Conservation (phyloP, 2,888 invertebrate species). For the Sycophila texana region DNA sequence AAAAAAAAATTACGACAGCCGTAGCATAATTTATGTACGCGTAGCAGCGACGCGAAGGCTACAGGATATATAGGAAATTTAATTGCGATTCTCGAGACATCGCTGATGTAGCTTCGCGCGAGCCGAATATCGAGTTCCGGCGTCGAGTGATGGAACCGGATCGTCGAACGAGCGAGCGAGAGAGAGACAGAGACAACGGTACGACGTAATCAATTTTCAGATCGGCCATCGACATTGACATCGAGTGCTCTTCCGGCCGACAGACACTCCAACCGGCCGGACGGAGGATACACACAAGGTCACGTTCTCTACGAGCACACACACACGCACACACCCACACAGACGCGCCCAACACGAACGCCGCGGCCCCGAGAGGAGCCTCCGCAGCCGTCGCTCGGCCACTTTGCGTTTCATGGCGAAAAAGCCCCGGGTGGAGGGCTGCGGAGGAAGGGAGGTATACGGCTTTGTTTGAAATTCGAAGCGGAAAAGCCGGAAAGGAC, state of each 20-base stretch:
- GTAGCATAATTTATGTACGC: constrained; percentile 19
- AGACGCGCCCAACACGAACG: too few species aligned
- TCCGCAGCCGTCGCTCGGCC: constrained; percentile 22
- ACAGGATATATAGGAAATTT: constrained; percentile 23
- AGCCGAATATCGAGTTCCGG: constrained; percentile 46
- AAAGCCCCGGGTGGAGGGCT: not conserved
- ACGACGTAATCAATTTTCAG: constrained; percentile 53
- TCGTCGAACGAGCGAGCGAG: not conserved
- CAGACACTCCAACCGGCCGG: constrained; percentile 37
- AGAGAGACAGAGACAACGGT: constrained; percentile 12
- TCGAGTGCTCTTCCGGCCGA: constrained; percentile 52
- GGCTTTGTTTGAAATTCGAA: constrained; percentile 46
- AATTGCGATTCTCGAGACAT: constrained; percentile 54
- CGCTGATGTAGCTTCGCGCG: constrained; percentile 42
- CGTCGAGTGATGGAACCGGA: not conserved
- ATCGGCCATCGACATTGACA: constrained; percentile 56
- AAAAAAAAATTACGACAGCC: too few species aligned
- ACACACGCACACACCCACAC: too few species aligned
- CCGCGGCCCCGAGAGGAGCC: constrained; percentile 2
- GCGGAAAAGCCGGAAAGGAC: constrained; percentile 41
- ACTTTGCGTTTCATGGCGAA: constrained; percentile 34
- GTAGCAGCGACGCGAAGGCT: not conserved
- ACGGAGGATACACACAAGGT: constrained; percentile 50
- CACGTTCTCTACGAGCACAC: constrained; percentile 35
- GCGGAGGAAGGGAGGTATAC: not conserved